Conservation (phyloP, 2,888 invertebrate genomes). For the Andrena bucephala region DNA sequence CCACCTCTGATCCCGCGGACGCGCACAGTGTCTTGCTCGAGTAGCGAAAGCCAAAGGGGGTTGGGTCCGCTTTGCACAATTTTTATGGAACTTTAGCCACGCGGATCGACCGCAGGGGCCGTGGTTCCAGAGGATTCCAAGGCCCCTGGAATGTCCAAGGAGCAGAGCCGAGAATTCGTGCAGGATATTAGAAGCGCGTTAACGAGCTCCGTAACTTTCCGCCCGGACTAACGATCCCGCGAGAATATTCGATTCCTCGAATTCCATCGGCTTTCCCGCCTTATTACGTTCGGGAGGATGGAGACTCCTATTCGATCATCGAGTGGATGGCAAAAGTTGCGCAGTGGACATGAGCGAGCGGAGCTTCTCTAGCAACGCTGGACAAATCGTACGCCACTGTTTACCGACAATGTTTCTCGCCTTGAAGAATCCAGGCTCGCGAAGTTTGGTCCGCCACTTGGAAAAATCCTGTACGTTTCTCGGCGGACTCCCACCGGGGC, state of each 20-base stretch:
- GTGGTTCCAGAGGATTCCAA: slow-evolving; percentile 45
- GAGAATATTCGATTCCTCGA: slow-evolving; percentile 24
- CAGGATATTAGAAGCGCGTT: slow-evolving; percentile 36
- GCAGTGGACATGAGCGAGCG: too few species aligned
- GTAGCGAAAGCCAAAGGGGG: slow-evolving; percentile 22
- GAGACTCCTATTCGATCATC: too few species aligned
- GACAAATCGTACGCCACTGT: not conserved
- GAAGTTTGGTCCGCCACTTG: slow-evolving; percentile 3
- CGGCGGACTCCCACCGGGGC: slow-evolving; percentile 1
- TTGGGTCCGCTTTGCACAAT: slow-evolving; percentile 42
- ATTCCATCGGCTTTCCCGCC: slow-evolving; percentile 14
- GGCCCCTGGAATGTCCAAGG: slow-evolving; percentile 50
- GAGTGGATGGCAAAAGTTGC: too few species aligned
- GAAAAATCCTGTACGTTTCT: not conserved
- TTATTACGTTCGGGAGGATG: not conserved
- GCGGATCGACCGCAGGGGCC: slow-evolving; percentile 65
- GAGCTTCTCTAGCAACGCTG: too few species aligned
- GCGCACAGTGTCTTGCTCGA: slow-evolving; percentile 27
- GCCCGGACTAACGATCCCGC: slow-evolving; percentile 3
- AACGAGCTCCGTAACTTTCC: slow-evolving; percentile 29
- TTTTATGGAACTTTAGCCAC: slow-evolving; percentile 64
- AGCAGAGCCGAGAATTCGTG: not conserved
- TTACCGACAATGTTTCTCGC: not conserved
- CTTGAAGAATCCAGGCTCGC: not conserved
- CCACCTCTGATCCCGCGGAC: not conserved